Evolutionary conservation across 2,888 invertebrate species (phyloP), one percentile per base, ranked within the genome.

Genomic region (Cerastis rubricosa): DNA sequence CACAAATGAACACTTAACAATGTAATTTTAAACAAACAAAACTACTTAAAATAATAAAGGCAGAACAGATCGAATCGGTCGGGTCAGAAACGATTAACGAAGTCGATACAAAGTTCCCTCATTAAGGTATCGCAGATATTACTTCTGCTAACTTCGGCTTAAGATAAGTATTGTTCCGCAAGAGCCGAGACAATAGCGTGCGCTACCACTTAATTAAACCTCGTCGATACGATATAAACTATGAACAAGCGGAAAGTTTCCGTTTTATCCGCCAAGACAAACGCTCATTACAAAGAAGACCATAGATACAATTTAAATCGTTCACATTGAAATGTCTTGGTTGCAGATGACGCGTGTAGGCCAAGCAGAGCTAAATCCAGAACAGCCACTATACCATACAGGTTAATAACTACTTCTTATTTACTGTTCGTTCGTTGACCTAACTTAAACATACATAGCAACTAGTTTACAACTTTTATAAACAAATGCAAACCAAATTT

Each of bases 341-440:
- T 96, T 96, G 91, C 96, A 96, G 96, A 96, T 96, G 96, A 96
- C 91, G 94, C 95, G 92, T 96, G 95, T 96, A 96, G 96, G 94
- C 96, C 94, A 94, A 96, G 96, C 96, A 94, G 96, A 95, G 94
- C 96, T 96, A 96, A 96, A 95, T 96, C 96, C 95, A 96, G 96
- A 96, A 96, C 96, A 85, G 89, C 96, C 91, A 95, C 96, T 92
- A 95, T 96, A 89, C 96, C 96, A 91, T 96, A 96, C 96, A 96
- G 96, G 96, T 96, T 96, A 96, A 93, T 94, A 93, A 90, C 87
- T 90, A 87, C 78, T 85, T 85, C 83, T 81, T 84, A 87, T 80
- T 88, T 84, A 87, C 81, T 76, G 76, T 66, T 80, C 65, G 70
- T 84, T 67, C 65, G 35, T 84, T 86, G n/a, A 79, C 65, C 61